Conservation (phyloP, 2,888 invertebrate genomes). For the Yponomeuta evonymella region DNA sequence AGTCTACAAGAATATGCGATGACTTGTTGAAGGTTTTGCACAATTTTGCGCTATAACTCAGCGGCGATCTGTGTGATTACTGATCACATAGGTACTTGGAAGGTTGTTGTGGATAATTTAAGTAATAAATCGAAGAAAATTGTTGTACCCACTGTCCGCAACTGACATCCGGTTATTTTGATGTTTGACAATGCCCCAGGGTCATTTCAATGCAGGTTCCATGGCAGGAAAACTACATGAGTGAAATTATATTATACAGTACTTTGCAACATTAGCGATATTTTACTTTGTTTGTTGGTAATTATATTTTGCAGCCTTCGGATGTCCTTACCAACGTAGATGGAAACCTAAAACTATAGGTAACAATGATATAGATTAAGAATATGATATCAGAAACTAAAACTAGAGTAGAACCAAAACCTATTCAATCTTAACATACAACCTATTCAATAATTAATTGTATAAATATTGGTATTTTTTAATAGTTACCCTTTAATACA, state of each 20-base stretch:
- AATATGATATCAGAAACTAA: no score
- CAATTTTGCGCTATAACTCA: slow-evolving; percentile 14
- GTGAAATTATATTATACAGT: background rate
- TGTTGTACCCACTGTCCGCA: slow-evolving; percentile 5
- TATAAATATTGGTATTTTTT: no score
- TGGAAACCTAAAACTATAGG: no score
- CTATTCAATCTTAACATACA: no score
- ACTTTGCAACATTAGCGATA: background rate
- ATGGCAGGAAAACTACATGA: background rate
- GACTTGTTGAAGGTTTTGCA: slow-evolving; percentile 1
- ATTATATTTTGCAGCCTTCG: no score
- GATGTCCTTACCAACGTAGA: no score
- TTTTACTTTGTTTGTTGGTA: no score
- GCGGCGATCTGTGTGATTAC: background rate
- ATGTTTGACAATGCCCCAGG: slow-evolving; percentile 13
- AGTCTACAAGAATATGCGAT: no score
- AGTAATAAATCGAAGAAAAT: slow-evolving; percentile 16
- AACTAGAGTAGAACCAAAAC: no score
- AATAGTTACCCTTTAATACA: no score
- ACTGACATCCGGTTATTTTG: slow-evolving; percentile 13
- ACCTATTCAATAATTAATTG: no score
- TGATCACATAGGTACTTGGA: background rate
- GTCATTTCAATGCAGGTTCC: slow-evolving; percentile 12
- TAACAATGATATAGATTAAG: no score
- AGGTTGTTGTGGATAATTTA: slow-evolving; percentile 3